Conservation (phyloP, 2,113 vertebrate species). For the Pantherophis guttatus region DNA sequence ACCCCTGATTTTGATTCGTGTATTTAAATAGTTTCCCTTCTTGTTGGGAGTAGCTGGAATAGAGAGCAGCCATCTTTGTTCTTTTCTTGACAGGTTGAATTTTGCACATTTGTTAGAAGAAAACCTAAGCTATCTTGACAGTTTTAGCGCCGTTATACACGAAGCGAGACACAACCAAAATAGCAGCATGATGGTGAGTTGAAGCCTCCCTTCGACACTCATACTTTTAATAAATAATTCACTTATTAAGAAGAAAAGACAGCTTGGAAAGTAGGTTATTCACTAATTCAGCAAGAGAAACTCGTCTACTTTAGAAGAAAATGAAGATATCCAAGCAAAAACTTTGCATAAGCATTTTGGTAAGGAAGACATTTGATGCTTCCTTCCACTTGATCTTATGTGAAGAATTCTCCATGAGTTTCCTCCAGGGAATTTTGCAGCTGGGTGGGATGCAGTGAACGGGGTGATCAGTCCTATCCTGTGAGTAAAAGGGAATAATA, state of each 20-base stretch:
- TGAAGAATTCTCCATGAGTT: not conserved
- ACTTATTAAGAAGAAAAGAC: not conserved
- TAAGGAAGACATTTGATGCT: not conserved
- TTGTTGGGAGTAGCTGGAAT: not conserved
- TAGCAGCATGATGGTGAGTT: constrained; percentile 76
- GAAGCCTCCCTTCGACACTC: not conserved
- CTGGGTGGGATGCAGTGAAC: not conserved
- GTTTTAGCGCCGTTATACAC: constrained; percentile 75
- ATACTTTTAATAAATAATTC: not conserved
- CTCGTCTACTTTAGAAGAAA: not conserved
- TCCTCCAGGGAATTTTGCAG: not conserved
- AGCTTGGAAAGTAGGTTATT: not conserved
- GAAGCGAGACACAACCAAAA: constrained; percentile 69
- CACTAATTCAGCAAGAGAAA: not conserved
- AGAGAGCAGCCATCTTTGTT: not conserved
- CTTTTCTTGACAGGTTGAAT: constrained; percentile 58
- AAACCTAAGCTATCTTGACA: constrained; percentile 75
- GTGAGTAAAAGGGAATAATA: not conserved
- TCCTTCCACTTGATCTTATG: not conserved
- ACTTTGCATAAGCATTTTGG: not conserved
- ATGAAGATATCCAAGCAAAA: not conserved
- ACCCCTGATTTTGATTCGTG: not conserved
- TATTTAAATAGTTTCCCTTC: not conserved
- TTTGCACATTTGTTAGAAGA: constrained; percentile 73
- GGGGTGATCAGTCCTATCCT: not conserved